Base-by-base conservation (phyloP, 2,797 vertebrate genomes). In the Gymnodraco acuticeps region DNA sequence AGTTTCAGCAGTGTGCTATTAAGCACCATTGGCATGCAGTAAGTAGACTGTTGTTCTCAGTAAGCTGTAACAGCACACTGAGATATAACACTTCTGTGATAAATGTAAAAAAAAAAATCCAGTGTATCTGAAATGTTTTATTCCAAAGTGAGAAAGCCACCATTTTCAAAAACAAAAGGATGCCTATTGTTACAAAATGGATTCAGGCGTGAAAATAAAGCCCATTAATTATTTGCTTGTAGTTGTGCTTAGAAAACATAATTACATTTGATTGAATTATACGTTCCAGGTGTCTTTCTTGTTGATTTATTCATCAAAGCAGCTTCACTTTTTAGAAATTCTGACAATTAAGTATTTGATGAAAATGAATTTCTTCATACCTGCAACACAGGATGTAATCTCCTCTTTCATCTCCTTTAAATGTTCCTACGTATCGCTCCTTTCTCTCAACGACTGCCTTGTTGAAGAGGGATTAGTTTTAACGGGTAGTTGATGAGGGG, bases 401-500 rank as follows among this genome's bases (percentile, higher is more conserved):
- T 63, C 56, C 69, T 74, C 56, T 66, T 67, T 31, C 45, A 45
- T 63, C 50, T 63, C 56, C 69, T 74, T 56, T 54, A 33, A 45
- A 63, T 83, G 64, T 76, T 69, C 78, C 61, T 51, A 50, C 10
- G 3, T 53, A 62, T 64, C 64, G 52, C 23, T 63, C 14, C 23
- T 54, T 46, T 58, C 72, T 75, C 56, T 19, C 27, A 13, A 16
- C 19, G 55, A 17, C 78, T 82, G 76, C 61, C 73, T 85, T 75
- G 80, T 89, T 88, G 67, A 82, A 87, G 80, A 12, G 27, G 81
- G 88, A 89, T 89, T 86, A 82, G 82, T 89, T 93, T 88, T 85
- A 93, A 91, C 90, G 65, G 82, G 74, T 81, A 91, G 88, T 61
- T 93, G 92, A 94, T 87, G 89, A 91, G 87, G 87, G 91, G 94